Conservation (phyloP, 2,113 vertebrate species). For the Prunella fulvescens region DNA sequence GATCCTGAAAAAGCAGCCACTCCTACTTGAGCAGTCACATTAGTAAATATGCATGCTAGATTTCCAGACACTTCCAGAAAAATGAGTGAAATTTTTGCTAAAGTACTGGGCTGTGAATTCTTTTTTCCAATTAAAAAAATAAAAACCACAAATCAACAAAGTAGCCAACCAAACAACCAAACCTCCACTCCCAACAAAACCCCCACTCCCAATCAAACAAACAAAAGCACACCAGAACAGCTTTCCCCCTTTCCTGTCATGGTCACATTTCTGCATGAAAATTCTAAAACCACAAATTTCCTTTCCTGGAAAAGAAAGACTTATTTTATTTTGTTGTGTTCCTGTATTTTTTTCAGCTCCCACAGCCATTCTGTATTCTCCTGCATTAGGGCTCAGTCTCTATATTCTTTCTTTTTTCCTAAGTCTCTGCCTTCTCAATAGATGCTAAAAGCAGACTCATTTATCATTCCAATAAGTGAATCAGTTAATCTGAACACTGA, state of each 20-base stretch:
- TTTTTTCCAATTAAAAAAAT: not conserved
- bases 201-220: not conserved
- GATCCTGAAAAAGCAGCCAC: not conserved
- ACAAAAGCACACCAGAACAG: not conserved
- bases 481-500: not conserved
- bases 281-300: rapidly evolving
- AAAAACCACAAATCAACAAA: not conserved
- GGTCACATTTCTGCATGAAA: not conserved
- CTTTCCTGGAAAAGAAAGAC: not conserved
- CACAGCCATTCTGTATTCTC: not conserved
- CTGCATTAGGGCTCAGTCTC: not conserved
- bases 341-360: not conserved
- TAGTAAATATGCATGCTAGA: not conserved
- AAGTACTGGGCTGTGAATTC: not conserved
- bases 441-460: not conserved
- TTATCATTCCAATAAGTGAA: not conserved
- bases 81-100: not conserved
- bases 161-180: not conserved
- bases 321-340: not conserved
- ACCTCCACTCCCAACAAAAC: not conserved
- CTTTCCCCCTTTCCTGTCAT: not conserved
- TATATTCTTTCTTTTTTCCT: not conserved
- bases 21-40: not conserved
- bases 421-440: not conserved
- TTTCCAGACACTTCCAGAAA: not conserved